Conservation (phyloP, 2,797 vertebrate genomes). For the Acrossocheilus wenchowensis region DNA sequence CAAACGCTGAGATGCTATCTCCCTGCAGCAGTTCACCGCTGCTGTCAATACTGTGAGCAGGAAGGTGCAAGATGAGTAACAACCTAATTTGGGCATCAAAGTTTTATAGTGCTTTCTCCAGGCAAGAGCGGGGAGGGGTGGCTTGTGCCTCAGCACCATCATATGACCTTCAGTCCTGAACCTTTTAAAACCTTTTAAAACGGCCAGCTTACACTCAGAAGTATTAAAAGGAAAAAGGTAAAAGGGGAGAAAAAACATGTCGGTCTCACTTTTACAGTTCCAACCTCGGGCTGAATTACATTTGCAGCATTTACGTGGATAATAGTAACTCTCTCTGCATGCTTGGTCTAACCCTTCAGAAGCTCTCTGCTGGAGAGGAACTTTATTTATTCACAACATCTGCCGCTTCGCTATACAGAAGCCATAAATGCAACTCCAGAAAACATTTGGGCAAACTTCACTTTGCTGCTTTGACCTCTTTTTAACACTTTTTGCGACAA, state of each 20-base stretch:
- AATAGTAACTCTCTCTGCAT: constrained; percentile 73
- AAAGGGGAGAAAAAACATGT: constrained; percentile 49
- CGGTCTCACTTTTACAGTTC: constrained; percentile 75
- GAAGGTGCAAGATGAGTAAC: constrained; percentile 96
- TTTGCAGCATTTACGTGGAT: constrained; percentile 76
- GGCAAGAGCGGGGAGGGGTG: constrained; percentile 71
- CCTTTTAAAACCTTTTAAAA: constrained; percentile 78
- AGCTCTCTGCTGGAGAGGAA: constrained; percentile 64
- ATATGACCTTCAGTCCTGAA: constrained; percentile 78
- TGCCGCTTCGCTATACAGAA: constrained; percentile 40
- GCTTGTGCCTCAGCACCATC: constrained; percentile 74
- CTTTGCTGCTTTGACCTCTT: constrained; percentile 44
- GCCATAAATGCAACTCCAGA: constrained; percentile 61
- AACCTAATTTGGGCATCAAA: constrained; percentile 98
- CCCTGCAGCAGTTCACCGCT: constrained; percentile 84
- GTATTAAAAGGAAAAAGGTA: constrained; percentile 60
- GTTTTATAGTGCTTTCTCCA: constrained; percentile 87
- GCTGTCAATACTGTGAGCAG: constrained; percentile 98
- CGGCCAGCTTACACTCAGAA: constrained; percentile 60
- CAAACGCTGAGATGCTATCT: constrained; percentile 82
- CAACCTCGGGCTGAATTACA: constrained; percentile 79
- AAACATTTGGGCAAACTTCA: constrained; percentile 61
- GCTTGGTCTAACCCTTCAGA: constrained; percentile 57
- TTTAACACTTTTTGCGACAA: constrained; percentile 59
- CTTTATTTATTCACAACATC: constrained; percentile 81